phyloP scores from a whole-genome alignment of 37 sponge, comb jelly and placozoan species.

The Theonella swinhoei region DNA sequence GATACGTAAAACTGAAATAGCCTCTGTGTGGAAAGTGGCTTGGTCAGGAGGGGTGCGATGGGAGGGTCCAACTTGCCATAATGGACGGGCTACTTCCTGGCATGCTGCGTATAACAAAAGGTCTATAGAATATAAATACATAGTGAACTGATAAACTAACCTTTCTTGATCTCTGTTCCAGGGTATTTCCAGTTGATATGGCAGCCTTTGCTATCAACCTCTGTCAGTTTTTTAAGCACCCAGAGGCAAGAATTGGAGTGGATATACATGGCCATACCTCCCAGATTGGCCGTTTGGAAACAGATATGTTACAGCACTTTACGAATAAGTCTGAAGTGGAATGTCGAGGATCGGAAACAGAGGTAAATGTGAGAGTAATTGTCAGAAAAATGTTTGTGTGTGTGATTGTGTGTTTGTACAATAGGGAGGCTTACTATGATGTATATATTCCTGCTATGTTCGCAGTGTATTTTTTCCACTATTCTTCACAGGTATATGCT shows the following conservation, averaged over 20 bases:
- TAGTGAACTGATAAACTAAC: too few relatives aligned
- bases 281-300: conserved; percentile 59
- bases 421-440: too few relatives aligned
- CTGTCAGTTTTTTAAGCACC: neutral
- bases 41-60: neutral
- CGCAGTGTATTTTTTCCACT: too few relatives aligned
- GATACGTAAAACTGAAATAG: neutral
- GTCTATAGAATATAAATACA: too few relatives aligned
- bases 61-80: neutral
- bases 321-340: conserved; percentile 29
- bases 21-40: neutral
- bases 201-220: conserved; percentile 30
- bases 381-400: too few relatives aligned
- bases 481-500: neutral
- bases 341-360: conserved; percentile 40
- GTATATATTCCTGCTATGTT: too few relatives aligned
- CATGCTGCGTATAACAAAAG: neutral
- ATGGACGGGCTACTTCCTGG: neutral
- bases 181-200: conserved; percentile 39
- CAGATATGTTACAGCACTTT: conserved; percentile 43
- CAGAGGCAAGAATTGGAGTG: neutral
- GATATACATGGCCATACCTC: neutral
- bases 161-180: too few relatives aligned
- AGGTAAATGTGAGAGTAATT: conserved; percentile 21
- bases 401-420: too few relatives aligned